A percentile compares a stretch with the other conserved stretches of the same genome.
Evolutionary conservation across 1,140 invertebrate genomes (phyloP).

Genomic region (Ladona fulva): DNA sequence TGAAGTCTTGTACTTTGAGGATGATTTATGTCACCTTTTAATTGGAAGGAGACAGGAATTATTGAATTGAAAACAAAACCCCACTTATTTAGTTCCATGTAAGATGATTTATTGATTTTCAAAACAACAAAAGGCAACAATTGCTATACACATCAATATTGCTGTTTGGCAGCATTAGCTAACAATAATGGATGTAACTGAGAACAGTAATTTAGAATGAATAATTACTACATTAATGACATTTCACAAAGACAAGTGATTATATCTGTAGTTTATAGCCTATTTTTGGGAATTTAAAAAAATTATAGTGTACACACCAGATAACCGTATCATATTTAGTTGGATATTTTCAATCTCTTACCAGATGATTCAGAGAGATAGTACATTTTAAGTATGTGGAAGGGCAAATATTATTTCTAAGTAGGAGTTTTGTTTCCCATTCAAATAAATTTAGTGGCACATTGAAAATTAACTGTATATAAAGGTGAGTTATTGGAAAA

Average conservation of each 20-base stretch:
- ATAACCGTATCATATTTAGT: not conserved
- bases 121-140: slow-evolving; percentile 2
- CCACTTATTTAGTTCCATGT: not conserved
- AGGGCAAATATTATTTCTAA: not conserved
- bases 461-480: not conserved
- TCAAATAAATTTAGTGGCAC: not conserved
- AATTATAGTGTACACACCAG: not conserved
- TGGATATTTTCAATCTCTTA: not conserved
- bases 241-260: not conserved
- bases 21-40: not conserved
- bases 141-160: not conserved
- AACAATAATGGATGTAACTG: not conserved
- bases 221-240: not conserved
- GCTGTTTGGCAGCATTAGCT: not conserved
- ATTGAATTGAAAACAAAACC: slow-evolving; percentile 10
- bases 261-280: not conserved
- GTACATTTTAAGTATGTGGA: not conserved
- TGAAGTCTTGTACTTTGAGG: no score
- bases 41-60: not conserved
- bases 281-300: not conserved
- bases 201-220: not conserved
- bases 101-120: not conserved
- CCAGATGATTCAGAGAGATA: not conserved
- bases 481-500: not conserved
- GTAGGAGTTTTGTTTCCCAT: slow-evolving; percentile 9